Evolutionary conservation across 2,797 vertebrate species (phyloP).

Genomic region (Saxicola maurus): DNA sequence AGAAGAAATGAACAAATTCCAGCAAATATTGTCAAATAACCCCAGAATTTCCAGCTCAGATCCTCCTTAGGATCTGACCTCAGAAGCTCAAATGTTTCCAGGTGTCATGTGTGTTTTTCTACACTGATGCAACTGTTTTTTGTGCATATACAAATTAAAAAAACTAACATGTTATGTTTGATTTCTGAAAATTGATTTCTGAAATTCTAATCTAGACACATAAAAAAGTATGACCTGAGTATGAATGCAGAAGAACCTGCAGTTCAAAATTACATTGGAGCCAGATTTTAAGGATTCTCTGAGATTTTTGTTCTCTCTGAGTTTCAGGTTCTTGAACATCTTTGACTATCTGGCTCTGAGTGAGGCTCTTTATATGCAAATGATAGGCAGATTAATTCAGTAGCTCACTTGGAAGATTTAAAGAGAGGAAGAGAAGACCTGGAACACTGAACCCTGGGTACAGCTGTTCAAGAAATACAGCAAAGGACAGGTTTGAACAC

Average conservation of each 20-base stretch:
- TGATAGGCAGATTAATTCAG: conserved; percentile 31
- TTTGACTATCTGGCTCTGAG: background rate
- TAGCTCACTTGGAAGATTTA: conserved; percentile 9
- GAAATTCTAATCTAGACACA: background rate
- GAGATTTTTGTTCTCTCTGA: background rate
- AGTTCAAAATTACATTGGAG: background rate
- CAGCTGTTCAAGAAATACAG: conserved; percentile 21
- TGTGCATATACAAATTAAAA: background rate
- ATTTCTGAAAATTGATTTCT: too few species aligned
- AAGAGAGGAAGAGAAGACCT: background rate
- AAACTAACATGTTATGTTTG: background rate
- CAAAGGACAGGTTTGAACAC: conserved; percentile 12
- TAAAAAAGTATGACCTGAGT: background rate
- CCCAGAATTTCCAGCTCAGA: background rate
- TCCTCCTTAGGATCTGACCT: background rate
- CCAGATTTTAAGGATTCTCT: background rate
- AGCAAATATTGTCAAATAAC: background rate
- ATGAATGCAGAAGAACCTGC: background rate
- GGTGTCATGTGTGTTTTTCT: background rate
- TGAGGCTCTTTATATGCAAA: conserved; percentile 30
- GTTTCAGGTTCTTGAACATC: background rate
- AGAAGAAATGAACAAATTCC: background rate
- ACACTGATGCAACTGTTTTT: background rate
- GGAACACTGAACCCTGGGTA: background rate
- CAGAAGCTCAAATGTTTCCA: background rate